Evolutionary conservation across 2,797 vertebrate genomes (phyloP).

Genomic region (Paedocypris micromegethes): DNA sequence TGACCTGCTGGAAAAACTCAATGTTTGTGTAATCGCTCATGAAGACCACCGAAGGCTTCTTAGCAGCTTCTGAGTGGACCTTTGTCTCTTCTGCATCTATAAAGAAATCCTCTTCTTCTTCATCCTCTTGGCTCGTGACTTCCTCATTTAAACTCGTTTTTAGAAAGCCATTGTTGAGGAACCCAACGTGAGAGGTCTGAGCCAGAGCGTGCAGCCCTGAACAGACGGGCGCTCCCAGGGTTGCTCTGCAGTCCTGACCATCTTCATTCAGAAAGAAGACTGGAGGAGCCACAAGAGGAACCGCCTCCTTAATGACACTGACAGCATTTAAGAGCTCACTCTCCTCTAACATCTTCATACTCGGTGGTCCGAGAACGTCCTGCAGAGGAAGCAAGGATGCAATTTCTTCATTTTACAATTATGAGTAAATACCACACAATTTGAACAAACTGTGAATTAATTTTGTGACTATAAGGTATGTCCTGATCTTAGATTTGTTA

Average conservation of each 20-base stretch:
- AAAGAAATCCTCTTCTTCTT: neutral
- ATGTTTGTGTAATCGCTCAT: constrained; percentile 73
- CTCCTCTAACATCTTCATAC: constrained; percentile 52
- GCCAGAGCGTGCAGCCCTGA: neutral
- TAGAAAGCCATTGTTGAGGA: neutral
- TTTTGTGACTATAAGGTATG: too few species aligned
- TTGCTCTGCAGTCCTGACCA: neutral
- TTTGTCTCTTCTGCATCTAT: neutral
- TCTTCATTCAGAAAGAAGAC: neutral
- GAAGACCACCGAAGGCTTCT: constrained; percentile 36
- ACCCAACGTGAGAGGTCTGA: neutral
- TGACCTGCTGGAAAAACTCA: constrained; percentile 69
- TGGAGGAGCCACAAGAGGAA: constrained; percentile 1
- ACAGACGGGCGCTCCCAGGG: neutral
- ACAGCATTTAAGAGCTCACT: constrained; percentile 58
- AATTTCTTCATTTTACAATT: neutral
- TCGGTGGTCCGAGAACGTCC: constrained; percentile 55
- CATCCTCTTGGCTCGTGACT: neutral
- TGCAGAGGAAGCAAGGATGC: constrained; percentile 23
- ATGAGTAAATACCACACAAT: neutral
- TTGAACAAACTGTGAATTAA: too few species aligned
- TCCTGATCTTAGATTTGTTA: too few species aligned
- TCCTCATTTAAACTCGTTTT: neutral
- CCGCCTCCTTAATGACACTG: constrained; percentile 48
- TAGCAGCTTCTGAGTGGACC: neutral